Conservation (phyloP, 1,140 invertebrate species). For the Drosophila subobscura region DNA sequence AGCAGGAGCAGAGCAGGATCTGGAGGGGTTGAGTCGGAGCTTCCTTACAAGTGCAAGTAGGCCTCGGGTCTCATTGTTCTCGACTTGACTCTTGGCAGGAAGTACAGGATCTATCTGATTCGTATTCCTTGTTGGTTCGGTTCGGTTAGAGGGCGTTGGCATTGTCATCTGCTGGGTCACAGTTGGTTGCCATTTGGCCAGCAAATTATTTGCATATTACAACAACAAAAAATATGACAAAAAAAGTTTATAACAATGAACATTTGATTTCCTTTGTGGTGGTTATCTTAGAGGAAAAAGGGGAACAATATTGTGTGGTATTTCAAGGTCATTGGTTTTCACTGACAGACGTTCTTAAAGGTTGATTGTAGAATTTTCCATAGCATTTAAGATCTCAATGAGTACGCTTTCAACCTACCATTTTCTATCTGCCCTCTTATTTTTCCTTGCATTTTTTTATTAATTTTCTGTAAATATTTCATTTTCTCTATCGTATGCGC, state of each 20-base stretch:
- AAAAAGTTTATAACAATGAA: conserved; percentile 34
- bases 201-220: conserved; percentile 81
- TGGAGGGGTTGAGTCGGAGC: conserved; percentile 28
- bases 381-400: too few species aligned
- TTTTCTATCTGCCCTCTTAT: too few species aligned
- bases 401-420: too few species aligned
- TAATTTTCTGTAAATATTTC: neutral
- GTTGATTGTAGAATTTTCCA: too few species aligned
- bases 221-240: conserved; percentile 38
- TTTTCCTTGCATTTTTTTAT: neutral
- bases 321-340: conserved; percentile 24
- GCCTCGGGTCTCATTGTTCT: conserved; percentile 67
- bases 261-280: conserved; percentile 38
- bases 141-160: conserved; percentile 57
- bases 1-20: conserved; percentile 9
- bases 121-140: conserved; percentile 32
- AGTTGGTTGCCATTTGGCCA: conserved; percentile 79
- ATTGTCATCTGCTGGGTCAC: conserved; percentile 77
- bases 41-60: conserved; percentile 69
- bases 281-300: conserved; percentile 21
- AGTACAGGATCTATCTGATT: conserved; percentile 45
- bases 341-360: conserved; percentile 5
- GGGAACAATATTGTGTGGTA: conserved; percentile 7
- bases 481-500: neutral
- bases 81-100: conserved; percentile 73